phyloP scores from a whole-genome alignment of 2,888 invertebrate species.

The Homarus gammarus region DNA sequence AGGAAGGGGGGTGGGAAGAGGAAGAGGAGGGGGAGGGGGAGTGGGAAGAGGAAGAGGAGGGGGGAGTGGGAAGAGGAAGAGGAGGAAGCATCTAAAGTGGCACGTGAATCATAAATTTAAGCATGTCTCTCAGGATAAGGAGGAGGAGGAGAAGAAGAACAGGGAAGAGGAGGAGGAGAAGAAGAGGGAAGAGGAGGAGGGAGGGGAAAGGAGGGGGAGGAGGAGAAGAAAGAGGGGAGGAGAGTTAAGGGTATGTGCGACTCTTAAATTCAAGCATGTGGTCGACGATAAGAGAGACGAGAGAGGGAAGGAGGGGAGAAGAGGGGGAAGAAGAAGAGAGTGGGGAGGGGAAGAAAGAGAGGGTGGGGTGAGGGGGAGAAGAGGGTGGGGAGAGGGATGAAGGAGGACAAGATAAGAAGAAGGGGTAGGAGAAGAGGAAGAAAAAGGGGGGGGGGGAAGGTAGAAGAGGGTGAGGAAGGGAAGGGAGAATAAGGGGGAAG shows the following conservation, averaged over 20 bases:
- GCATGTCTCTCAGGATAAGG: no score
- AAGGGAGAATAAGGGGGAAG: neutral
- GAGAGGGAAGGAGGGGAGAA: no score
- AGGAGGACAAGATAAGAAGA: neutral
- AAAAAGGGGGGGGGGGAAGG: neutral
- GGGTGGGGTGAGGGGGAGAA: neutral
- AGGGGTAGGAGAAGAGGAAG: neutral
- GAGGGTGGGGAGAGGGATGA: neutral
- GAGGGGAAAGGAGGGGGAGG: no score
- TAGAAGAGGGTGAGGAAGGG: neutral
- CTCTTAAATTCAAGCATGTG: no score
- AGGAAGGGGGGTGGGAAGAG: neutral
- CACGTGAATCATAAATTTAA: no score
- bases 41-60: neutral
- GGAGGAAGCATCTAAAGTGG: no score
- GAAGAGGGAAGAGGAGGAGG: no score
- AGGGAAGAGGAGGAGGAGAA: no score
- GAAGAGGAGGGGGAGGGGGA: neutral
- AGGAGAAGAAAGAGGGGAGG: no score
- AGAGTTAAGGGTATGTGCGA: no score
- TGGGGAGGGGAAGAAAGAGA: neutral
- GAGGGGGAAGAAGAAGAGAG: neutral
- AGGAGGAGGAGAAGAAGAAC: no score
- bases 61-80: no score
- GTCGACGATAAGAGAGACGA: neutral